Conservation (phyloP, 2,797 vertebrate genomes). For the Sarcophilus harrisii region DNA sequence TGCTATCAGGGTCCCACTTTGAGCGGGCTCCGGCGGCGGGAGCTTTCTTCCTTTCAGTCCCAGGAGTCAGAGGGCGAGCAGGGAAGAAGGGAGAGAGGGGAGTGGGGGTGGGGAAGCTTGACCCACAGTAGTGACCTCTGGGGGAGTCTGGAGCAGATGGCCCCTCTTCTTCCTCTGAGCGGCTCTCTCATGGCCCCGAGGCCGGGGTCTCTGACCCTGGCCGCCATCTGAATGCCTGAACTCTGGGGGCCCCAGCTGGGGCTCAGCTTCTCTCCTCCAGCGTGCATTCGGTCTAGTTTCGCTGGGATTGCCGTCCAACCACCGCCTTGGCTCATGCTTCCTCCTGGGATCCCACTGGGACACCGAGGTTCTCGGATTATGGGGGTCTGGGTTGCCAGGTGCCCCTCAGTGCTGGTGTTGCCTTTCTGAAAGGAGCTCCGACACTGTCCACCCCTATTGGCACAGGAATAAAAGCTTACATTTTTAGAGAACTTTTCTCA, state of each 20-base stretch:
- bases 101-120: slow-evolving; percentile 79
- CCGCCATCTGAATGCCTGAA: slow-evolving; percentile 79
- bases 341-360: too few relatives aligned
- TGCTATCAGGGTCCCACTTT: slow-evolving; percentile 81
- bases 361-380: not conserved
- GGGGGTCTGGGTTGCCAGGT: not conserved
- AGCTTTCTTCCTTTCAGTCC: slow-evolving; percentile 85
- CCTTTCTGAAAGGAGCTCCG: not conserved
- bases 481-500: not conserved
- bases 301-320: not conserved
- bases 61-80: slow-evolving; percentile 89
- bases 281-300: not conserved
- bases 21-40: slow-evolving; percentile 82
- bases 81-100: slow-evolving; percentile 78
- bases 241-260: slow-evolving; percentile 37
- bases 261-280: not conserved
- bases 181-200: slow-evolving; percentile 86
- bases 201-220: slow-evolving; percentile 89
- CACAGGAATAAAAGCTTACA: not conserved
- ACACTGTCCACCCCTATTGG: not conserved
- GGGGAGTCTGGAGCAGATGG: slow-evolving; percentile 91
- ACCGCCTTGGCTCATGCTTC: not conserved
- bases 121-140: slow-evolving; percentile 92
- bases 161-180: slow-evolving; percentile 88
- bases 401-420: not conserved